Base-by-base conservation (phyloP, 2,113 vertebrate genomes). In the Lagopus muta region DNA sequence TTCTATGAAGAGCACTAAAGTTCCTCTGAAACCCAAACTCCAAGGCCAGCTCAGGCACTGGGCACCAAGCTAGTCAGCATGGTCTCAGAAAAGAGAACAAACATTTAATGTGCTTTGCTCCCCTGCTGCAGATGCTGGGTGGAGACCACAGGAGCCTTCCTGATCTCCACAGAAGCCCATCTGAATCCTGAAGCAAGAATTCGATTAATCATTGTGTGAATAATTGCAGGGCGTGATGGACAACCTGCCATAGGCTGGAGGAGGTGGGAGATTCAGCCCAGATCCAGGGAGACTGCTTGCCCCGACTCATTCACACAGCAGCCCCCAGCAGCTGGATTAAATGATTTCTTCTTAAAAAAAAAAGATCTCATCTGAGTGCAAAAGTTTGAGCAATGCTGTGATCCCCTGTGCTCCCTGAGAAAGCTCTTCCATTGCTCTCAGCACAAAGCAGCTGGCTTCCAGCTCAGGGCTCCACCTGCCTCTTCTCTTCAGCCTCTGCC, bases 161-260 rank as follows among this genome's bases (percentile, higher is more conserved):
- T 25, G 45, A 38, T 66, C 69, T 61, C 69, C 80, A 73, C 74
- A 62, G 38, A 58, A 57, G 64, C 67, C 74, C 0, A 0, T 19
- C 82, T 54, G 82, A 75, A 36, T 70, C 66, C 70, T 75, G 88
- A 78, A 83, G 90, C 83, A 60, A 79, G 42, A 36, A 30, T 81
- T 43, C 77, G 90, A 93, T 94, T 83, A 93, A 88, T 90, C 92
- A 77, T 78, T 67, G 86, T 72, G 64, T 42, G 88, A 80, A 47
- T 83, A 91, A 95, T 81, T 78, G 79, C 92, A 88, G 88, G 76
- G 88, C 72, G 43, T 70, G 91, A 73, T 88, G 73, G 82, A 90
- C 65, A 71, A 50, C 73, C 69, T 86, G 88, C 34, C 42, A 13
- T 0, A 0, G 43, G 47, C 86, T 54, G 85, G 6, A 60, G 60